These are phyloP conservation scores for Vicugna pacos DNA, from an alignment of 2,113 vertebrate genomes.

Conservation along the genomic window DNA sequence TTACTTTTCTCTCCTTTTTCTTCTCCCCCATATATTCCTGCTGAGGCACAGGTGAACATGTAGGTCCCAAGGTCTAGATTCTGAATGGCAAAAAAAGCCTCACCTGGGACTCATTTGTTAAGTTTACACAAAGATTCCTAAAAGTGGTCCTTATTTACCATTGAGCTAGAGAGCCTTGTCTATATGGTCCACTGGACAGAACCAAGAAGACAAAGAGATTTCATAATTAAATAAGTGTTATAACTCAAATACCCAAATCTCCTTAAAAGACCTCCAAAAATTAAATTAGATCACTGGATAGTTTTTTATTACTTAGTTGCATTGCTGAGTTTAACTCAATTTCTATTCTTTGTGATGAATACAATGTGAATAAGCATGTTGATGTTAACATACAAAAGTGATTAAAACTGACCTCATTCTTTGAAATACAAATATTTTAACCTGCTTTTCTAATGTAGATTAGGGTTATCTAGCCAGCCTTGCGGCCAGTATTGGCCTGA, in stretches of 20 bases:
- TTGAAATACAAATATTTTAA: neutral
- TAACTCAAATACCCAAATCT: conserved; percentile 26
- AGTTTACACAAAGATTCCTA: neutral
- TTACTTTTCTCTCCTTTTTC: neutral
- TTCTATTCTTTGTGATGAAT: conserved; percentile 40
- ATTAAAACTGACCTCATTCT: neutral
- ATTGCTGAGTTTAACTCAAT: neutral
- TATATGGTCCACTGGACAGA: neutral
- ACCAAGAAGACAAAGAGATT: neutral
- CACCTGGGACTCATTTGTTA: neutral
- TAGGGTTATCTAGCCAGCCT: neutral
- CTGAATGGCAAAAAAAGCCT: neutral
- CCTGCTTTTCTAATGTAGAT: neutral
- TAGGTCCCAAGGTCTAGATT: neutral
- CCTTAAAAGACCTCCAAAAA: conserved; percentile 3
- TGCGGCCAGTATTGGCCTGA: neutral
- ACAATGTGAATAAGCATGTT: neutral
- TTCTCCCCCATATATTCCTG: neutral
- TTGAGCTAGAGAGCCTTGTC: neutral
- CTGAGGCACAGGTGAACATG: neutral
- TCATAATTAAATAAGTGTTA: neutral
- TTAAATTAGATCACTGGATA: neutral
- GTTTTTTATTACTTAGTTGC: neutral
- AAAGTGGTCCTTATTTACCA: neutral
- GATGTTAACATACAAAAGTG: neutral